Percentiles rank a stretch among this genome's conserved stretches.
These are phyloP conservation scores for Carassius auratus DNA, from an alignment of 2,113 vertebrate species.

Conservation along the genomic window DNA sequence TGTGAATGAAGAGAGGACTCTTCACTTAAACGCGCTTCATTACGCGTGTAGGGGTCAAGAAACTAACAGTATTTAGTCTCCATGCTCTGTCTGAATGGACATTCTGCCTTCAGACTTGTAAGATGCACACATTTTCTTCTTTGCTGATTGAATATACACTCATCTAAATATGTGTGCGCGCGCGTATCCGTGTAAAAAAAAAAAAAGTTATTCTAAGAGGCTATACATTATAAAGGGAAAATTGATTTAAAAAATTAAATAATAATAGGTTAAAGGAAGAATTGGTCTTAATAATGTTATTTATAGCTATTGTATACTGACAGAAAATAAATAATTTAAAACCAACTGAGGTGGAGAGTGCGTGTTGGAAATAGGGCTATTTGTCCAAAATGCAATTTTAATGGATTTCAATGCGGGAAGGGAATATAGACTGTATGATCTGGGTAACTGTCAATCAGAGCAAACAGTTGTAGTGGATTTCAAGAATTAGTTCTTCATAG, in stretches of 20 bases:
- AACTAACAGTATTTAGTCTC: neutral
- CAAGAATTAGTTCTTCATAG: neutral
- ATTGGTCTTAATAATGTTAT: neutral
- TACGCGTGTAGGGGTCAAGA: neutral
- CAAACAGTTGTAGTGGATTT: neutral
- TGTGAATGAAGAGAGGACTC: neutral
- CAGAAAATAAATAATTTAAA: neutral
- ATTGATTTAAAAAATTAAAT: neutral
- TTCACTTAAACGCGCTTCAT: conserved; percentile 26
- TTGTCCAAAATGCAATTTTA: neutral
- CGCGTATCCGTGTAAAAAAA: neutral
- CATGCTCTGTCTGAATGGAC: neutral
- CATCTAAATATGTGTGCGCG: neutral
- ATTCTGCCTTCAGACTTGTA: no score
- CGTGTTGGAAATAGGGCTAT: neutral
- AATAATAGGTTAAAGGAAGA: neutral
- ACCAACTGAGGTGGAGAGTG: neutral
- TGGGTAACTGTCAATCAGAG: neutral
- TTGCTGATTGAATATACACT: neutral
- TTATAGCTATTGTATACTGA: neutral
- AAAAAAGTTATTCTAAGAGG: neutral
- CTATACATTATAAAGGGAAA: neutral
- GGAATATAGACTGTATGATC: neutral
- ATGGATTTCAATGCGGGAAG: neutral
- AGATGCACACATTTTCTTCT: neutral